Conservation (phyloP, 2,888 invertebrate species). For the Meteorus colon region DNA sequence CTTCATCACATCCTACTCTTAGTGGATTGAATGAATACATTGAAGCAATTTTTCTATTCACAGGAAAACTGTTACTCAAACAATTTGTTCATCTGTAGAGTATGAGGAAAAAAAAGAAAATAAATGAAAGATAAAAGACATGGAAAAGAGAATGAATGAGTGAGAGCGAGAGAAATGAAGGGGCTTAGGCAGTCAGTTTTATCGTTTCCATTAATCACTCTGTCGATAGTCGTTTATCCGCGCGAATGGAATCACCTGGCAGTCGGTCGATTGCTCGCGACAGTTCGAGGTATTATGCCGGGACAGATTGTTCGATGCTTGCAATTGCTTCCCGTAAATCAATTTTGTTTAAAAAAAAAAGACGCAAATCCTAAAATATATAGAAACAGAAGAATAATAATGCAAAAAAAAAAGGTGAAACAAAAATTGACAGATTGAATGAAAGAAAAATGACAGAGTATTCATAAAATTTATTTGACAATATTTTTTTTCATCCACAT, state of each 20-base stretch:
- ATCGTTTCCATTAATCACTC: slow-evolving; percentile 48
- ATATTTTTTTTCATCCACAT: slow-evolving; percentile 8
- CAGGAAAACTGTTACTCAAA: slow-evolving; percentile 33
- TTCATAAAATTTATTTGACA: slow-evolving; percentile 13
- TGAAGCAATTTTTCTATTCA: slow-evolving; percentile 32
- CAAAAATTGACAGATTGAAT: background rate
- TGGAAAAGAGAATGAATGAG: slow-evolving; percentile 28
- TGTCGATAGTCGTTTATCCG: slow-evolving; percentile 47
- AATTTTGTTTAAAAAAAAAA: slow-evolving; percentile 35
- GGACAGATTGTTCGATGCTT: slow-evolving; percentile 46
- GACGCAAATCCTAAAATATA: slow-evolving; percentile 2
- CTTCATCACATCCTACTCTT: background rate
- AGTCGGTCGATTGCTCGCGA: slow-evolving; percentile 44
- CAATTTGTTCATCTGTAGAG: slow-evolving; percentile 39
- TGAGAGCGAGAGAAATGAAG: slow-evolving; percentile 27
- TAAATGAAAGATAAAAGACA: slow-evolving; percentile 34
- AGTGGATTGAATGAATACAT: slow-evolving; percentile 5
- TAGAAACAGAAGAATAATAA: background rate
- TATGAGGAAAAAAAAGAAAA: slow-evolving; percentile 3
- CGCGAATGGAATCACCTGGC: slow-evolving; percentile 46
- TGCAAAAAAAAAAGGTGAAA: background rate
- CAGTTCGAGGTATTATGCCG: slow-evolving; percentile 45
- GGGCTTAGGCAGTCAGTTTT: slow-evolving; percentile 43
- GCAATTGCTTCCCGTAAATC: slow-evolving; percentile 41
- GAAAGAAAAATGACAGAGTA: slow-evolving; percentile 1